Base-by-base conservation (phyloP, 92 coral and sea anemone species). In the Epizoanthus stellaris region DNA sequence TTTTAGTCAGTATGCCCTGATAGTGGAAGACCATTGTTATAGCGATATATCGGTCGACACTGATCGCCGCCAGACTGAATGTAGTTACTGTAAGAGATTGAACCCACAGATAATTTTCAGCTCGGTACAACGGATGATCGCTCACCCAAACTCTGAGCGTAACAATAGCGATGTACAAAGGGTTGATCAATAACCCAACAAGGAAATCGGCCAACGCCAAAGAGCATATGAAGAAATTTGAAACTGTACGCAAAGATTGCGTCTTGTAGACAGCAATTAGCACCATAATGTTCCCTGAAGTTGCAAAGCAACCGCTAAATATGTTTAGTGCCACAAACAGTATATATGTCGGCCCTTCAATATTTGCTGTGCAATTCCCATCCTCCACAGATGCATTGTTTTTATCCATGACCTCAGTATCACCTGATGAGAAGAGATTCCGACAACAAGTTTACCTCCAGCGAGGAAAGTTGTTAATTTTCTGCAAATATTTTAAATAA, bases 41-140 rank as follows among this genome's bases (percentile, higher is more conserved):
- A 1, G 92, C 92, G 36, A 89, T 38, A 34, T 80, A 89, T 14
- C 92, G 80, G 56, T 89, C 92, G 3, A 85, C 75, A 16, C 86
- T 89, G n/a, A 89, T 76, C 1, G 92, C 92, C 12, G 89, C 86
- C 25, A 89, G 75, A 49, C 89, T 89, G 82, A 85, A 89, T 15
- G 89, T 73, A 3, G 92, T 89, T 17, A 81, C 82, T 47, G 61
- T 66, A 15, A 89, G 86, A 53, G 86, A 77, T 21, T 89, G 92
- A 15, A 89, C 47, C 92, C 92, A 89, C 60, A 89, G 14, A 36
- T 59, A 68, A 68, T 89, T 89, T 64, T 89, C 92, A 17, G 75
- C 80, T 19, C n/a, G 30, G 67, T 89, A 89, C 67, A 89, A 70
- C n/a, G 86, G 77, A 74, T 89, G 89, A 25, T 73, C 74, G 25